Base-by-base conservation (phyloP, 2,888 invertebrate genomes). In the Harpagoxenus sublaevis region DNA sequence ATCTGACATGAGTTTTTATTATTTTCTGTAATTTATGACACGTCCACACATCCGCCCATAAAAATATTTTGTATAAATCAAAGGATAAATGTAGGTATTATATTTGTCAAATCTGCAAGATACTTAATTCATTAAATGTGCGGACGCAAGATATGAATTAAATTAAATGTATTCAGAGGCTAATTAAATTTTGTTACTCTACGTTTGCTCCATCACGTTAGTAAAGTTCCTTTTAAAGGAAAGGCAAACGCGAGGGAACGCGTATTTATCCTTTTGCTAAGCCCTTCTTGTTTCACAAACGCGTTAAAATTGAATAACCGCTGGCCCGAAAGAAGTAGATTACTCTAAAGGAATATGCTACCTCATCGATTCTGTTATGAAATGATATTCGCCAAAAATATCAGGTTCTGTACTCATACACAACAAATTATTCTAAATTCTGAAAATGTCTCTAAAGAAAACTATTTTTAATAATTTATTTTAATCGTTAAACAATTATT, bases 301-400 rank as follows among this genome's bases (percentile, higher is more conserved):
- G 62, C 83, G 62, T 73, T 53, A 68, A 86, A 87, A 89, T 89
- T 83, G 84, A 70, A 87, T 87, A 87, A 83, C 84, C 60, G 57
- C 75, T 75, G 84, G 84, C 71, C 68, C 66, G 51, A 18, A 60
- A 55, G 73, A 53, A 81, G 68, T 78, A 83, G 78, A 42, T 15
- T 68, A 57, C 63, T 84, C 42, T 71, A 79, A 55, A 87, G 83
- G 62, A 74, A 68, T 60, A 31, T 51, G 31, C 15, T 55, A 79
- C 55, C 73, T 75, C 86, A 87, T 86, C 81, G 89, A 78, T 65
- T 89, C 84, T 62, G 77, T 87, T 87, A 86, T 86, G 73, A 87
- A 84, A 87, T 79, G 73, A 87, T 81, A 79, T 70, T 83, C 31
- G 63, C 51, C 66, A 84, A 65, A 55, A 65, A 71, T 82, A 82